Conservation (phyloP, 2,797 vertebrate genomes). For the Xenops minutus region DNA sequence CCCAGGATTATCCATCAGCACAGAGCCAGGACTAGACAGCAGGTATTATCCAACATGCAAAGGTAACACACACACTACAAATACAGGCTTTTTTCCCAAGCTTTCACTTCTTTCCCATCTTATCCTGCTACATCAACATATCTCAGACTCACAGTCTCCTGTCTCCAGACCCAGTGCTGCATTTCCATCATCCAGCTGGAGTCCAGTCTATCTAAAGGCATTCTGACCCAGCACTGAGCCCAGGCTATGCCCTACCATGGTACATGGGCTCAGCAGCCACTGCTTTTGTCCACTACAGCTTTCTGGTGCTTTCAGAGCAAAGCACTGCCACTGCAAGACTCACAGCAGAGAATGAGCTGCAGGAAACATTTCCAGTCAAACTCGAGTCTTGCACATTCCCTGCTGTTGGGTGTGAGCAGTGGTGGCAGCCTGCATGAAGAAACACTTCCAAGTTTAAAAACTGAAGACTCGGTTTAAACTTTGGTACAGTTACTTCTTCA, state of each 20-base stretch:
- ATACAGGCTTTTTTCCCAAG: neutral
- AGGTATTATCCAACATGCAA: accelerated
- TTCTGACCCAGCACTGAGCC: neutral
- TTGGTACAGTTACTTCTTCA: neutral
- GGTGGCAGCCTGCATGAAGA: neutral
- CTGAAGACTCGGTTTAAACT: neutral
- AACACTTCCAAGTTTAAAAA: neutral
- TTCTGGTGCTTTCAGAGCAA: neutral
- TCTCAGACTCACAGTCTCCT: neutral
- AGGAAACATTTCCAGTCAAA: neutral
- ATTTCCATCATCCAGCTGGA: neutral
- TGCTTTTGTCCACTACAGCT: neutral
- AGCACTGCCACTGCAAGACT: neutral
- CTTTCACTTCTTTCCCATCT: neutral
- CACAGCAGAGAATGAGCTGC: neutral
- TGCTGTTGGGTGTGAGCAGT: neutral
- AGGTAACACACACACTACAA: neutral
- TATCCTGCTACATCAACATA: neutral
- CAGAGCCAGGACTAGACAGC: neutral
- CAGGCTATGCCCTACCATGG: neutral
- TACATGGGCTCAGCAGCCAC: neutral
- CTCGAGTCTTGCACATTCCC: neutral
- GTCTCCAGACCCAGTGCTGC: neutral
- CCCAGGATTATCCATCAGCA: neutral
- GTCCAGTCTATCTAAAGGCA: neutral